phyloP scores from a whole-genome alignment of 1,140 invertebrate species.

The Akabosia matsudoensis region DNA sequence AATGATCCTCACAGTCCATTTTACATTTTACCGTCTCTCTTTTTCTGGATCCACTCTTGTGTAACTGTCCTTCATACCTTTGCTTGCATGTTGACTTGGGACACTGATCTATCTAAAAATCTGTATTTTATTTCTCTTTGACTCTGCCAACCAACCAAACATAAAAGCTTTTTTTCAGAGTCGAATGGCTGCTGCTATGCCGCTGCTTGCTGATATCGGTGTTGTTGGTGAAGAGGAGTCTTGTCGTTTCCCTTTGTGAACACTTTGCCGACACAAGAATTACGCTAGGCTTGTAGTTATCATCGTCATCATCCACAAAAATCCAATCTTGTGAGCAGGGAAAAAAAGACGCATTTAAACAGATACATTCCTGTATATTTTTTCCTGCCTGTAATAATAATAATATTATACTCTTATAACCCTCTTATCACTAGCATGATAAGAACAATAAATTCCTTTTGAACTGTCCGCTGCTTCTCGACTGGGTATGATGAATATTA shows the following conservation, averaged over 20 bases:
- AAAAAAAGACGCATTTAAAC: constrained; percentile 11
- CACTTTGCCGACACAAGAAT: constrained; percentile 18
- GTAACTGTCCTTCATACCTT: no score
- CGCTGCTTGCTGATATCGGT: constrained; percentile 17
- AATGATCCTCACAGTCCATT: background rate
- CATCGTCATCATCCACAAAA: background rate
- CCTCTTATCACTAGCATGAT: constrained; percentile 47
- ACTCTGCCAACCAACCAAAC: background rate
- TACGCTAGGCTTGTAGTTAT: constrained; percentile 18
- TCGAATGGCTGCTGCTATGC: background rate
- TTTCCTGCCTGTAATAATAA: constrained; percentile 24
- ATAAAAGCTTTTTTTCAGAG: background rate
- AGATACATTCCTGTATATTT: constrained; percentile 21
- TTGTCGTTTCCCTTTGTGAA: background rate
- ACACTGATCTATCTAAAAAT: background rate
- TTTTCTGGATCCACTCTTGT: background rate
- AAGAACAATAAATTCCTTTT: constrained; percentile 47
- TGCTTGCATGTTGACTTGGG: no score
- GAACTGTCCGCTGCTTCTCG: constrained; percentile 28
- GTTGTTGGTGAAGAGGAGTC: constrained; percentile 18
- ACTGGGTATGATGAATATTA: constrained; percentile 23
- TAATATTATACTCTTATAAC: constrained; percentile 42
- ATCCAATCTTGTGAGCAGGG: background rate
- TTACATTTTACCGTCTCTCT: background rate
- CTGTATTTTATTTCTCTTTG: background rate